Conservation (phyloP, 2,797 vertebrate genomes). For the Taenioides sp. region DNA sequence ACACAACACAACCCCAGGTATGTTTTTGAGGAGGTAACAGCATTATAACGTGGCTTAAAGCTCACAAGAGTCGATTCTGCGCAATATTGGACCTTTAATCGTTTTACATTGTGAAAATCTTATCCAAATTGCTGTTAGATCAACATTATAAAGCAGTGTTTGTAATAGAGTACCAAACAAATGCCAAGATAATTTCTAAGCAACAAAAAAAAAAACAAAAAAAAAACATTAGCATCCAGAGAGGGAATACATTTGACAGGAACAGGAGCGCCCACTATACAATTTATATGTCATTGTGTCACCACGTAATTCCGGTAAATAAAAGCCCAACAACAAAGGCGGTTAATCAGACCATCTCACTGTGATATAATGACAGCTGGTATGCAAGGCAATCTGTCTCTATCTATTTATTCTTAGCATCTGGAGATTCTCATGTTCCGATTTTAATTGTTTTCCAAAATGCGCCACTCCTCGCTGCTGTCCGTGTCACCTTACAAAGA, state of each 20-base stretch:
- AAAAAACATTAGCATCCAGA: not conserved
- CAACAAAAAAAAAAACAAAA: not conserved
- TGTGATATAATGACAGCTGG: conserved; percentile 24
- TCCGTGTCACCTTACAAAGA: conserved; percentile 9
- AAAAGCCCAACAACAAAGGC: conserved; percentile 25
- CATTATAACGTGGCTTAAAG: no score
- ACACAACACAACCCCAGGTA: no score
- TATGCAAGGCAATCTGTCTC: conserved; percentile 2
- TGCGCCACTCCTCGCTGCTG: conserved; percentile 27
- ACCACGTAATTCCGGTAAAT: conserved; percentile 11
- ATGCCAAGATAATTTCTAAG: not conserved
- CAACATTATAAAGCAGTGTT: not conserved
- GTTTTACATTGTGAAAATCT: not conserved
- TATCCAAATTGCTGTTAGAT: not conserved
- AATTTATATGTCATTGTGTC: conserved; percentile 10
- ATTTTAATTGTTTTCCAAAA: conserved; percentile 29
- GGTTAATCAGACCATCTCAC: conserved; percentile 26
- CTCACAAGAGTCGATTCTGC: no score
- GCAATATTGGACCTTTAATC: no score
- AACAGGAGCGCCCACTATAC: not conserved
- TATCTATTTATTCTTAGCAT: conserved; percentile 25
- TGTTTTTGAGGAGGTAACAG: no score
- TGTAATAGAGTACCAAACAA: not conserved
- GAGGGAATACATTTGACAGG: not conserved
- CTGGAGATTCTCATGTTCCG: conserved; percentile 14